A percentile compares a stretch with the other conserved stretches of the same genome.
phyloP scores from a whole-genome alignment of 1,140 invertebrate species.

The Pteromalus puparum region DNA sequence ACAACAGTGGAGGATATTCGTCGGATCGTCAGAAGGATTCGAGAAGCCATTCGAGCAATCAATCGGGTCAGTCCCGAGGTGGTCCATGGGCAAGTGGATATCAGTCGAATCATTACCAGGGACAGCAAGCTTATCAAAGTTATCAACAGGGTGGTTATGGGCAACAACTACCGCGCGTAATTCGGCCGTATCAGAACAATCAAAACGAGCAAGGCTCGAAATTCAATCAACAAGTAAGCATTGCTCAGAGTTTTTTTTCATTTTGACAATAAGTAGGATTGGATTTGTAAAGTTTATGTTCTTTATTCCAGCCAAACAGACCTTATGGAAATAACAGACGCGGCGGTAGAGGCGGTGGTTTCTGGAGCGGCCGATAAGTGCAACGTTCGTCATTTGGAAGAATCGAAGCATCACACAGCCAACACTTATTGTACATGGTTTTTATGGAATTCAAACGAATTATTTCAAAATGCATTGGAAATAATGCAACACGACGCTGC shows the following conservation, averaged over 20 bases:
- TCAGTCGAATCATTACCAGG: background rate
- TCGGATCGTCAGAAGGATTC: conserved; percentile 10
- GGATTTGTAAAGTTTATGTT: background rate
- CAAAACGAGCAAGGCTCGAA: background rate
- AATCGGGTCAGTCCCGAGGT: background rate
- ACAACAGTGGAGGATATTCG: conserved; percentile 30
- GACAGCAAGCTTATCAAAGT: conserved; percentile 7
- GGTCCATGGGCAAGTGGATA: conserved; percentile 44
- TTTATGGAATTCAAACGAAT: background rate
- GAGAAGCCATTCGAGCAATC: background rate
- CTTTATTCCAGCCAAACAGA: conserved; percentile 12
- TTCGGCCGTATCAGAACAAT: conserved; percentile 32
- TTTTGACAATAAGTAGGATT: background rate
- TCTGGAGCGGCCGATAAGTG: conserved; percentile 20
- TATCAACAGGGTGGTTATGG: background rate
- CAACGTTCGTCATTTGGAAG: background rate
- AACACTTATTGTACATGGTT: background rate
- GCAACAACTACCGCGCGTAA: conserved; percentile 17
- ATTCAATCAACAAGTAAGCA: conserved; percentile 37
- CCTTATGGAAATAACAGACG: conserved; percentile 31
- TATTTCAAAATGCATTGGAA: background rate
- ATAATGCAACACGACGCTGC: background rate
- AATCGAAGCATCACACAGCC: background rate
- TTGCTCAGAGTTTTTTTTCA: background rate
- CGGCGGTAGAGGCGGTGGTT: background rate